phyloP scores from a whole-genome alignment of 2,888 invertebrate species.

The Acheta domesticus region DNA sequence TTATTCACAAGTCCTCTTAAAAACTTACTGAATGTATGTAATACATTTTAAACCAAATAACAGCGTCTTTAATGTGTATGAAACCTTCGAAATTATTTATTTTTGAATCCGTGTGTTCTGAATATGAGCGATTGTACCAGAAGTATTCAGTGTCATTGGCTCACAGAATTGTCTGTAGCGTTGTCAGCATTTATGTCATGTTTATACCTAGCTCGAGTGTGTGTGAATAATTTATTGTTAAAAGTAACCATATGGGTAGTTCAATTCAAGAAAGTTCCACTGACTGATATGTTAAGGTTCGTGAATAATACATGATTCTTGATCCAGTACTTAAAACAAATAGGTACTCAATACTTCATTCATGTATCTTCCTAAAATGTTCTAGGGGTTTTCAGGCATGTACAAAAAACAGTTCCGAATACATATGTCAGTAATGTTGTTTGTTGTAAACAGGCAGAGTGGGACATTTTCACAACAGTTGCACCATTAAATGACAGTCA shows the following conservation, averaged over 20 bases:
- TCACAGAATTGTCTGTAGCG: not conserved
- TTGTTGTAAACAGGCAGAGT: not conserved
- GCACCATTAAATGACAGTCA: not conserved
- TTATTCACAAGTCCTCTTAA: too few species aligned
- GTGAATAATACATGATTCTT: not conserved
- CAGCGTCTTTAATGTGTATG: not conserved
- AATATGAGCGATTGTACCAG: not conserved
- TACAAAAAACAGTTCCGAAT: too few species aligned
- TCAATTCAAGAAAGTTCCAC: not conserved
- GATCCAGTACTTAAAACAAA: not conserved
- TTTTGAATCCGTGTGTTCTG: not conserved
- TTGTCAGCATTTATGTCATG: not conserved
- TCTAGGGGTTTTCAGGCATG: too few species aligned
- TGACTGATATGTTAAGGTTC: not conserved
- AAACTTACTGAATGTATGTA: too few species aligned
- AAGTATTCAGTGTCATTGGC: not conserved
- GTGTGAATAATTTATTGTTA: not conserved
- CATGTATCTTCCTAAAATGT: too few species aligned
- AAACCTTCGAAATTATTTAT: not conserved
- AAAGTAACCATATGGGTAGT: not conserved
- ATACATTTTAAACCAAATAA: too few species aligned
- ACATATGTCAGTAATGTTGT: too few species aligned
- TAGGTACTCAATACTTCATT: too few species aligned
- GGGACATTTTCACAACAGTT: not conserved
- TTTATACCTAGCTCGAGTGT: not conserved